Conservation (phyloP, 2,797 vertebrate species). For the Brotogeris chrysoptera region DNA sequence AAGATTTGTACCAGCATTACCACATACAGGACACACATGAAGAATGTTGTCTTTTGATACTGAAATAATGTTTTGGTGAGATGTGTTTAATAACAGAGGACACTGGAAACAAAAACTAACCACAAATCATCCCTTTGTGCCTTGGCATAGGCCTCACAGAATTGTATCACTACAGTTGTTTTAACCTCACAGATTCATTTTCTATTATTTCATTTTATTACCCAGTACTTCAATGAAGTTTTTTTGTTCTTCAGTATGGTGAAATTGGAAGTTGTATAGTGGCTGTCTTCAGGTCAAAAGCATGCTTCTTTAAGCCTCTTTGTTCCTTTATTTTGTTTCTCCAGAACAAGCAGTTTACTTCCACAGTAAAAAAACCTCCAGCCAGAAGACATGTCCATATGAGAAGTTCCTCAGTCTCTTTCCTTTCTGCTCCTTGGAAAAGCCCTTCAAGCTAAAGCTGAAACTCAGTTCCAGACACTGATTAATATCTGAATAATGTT, state of each 20-base stretch:
- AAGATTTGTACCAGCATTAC: background rate
- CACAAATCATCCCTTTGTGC: background rate
- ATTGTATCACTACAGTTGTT: conserved; percentile 1
- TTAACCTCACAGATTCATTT: conserved; percentile 12
- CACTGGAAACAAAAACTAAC: conserved; percentile 5
- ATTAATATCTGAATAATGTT: background rate
- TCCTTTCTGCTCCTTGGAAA: background rate
- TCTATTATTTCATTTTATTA: conserved; percentile 49
- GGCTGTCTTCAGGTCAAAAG: background rate
- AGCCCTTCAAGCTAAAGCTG: background rate
- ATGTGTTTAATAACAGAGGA: background rate
- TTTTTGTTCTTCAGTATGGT: background rate
- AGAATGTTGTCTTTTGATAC: background rate
- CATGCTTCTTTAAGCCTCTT: background rate
- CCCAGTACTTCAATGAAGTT: background rate
- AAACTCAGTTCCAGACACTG: background rate
- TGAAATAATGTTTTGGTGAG: background rate
- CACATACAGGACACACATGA: background rate
- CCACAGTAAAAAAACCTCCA: background rate
- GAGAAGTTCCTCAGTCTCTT: background rate
- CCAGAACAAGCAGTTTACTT: background rate
- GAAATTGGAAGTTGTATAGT: background rate
- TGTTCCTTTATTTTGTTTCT: background rate
- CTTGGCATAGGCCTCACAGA: background rate
- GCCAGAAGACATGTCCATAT: background rate